Evolutionary conservation across 2,888 invertebrate genomes (phyloP).

Genomic region (Cistogaster globosa): DNA sequence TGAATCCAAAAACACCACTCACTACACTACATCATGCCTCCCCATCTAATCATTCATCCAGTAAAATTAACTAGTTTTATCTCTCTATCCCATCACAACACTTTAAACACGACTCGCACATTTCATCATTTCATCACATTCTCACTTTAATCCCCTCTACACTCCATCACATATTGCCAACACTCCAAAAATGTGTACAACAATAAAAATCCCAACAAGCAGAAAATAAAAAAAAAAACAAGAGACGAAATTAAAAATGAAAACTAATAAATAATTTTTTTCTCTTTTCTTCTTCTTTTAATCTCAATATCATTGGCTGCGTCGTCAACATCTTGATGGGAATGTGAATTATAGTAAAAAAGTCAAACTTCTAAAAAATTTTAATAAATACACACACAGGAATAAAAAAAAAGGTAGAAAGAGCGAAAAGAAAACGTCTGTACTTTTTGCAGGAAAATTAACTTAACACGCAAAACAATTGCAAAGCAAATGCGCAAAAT

Average conservation of each 20-base stretch:
- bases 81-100: constrained; percentile 51
- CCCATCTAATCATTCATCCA: constrained; percentile 19
- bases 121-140: constrained; percentile 16
- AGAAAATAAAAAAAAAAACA: constrained; percentile 30
- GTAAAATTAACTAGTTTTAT: constrained; percentile 42
- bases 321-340: constrained; percentile 32
- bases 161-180: constrained; percentile 37
- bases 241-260: constrained; percentile 53
- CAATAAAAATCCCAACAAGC: not conserved
- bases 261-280: constrained; percentile 62
- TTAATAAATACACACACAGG: not conserved
- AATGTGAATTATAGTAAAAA: constrained; percentile 40
- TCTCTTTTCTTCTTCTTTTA: constrained; percentile 41
- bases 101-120: constrained; percentile 10
- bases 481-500: constrained; percentile 61
- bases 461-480: constrained; percentile 59
- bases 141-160: constrained; percentile 44
- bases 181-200: constrained; percentile 15
- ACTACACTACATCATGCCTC: constrained; percentile 5
- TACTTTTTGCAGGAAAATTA: constrained; percentile 51
- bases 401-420: not conserved
- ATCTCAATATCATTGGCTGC: constrained; percentile 4
- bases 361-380: constrained; percentile 42
- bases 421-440: constrained; percentile 15
- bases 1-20: too few species aligned